A percentile compares a stretch with the other conserved stretches of the same genome.
Evolutionary conservation across 2,888 invertebrate species (phyloP).

Genomic region (Pharmacophagus antenor): DNA sequence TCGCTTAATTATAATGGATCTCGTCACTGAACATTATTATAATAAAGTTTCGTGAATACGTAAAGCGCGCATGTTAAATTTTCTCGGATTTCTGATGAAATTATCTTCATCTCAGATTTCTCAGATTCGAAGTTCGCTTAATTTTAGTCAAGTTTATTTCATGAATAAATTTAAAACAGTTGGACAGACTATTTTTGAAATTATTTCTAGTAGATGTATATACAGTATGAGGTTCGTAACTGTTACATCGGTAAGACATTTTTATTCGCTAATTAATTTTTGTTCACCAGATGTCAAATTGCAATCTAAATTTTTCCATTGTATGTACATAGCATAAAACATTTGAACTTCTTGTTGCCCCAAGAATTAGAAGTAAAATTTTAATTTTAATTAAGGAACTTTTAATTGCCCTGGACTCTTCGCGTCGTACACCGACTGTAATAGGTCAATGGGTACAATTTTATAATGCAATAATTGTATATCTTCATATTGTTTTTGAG

Average conservation of each 20-base stretch:
- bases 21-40: slow-evolving; percentile 15
- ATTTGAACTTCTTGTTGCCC: not conserved
- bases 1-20: slow-evolving; percentile 17
- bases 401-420: too few relatives aligned
- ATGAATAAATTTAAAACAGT: not conserved
- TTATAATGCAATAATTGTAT: too few relatives aligned
- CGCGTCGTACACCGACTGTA: too few relatives aligned
- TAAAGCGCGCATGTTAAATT: slow-evolving; percentile 20
- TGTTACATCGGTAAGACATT: too few relatives aligned
- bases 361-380: not conserved
- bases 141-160: not conserved
- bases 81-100: slow-evolving; percentile 10
- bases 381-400: too few relatives aligned
- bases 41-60: slow-evolving; percentile 25
- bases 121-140: not conserved
- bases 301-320: too few relatives aligned
- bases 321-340: not conserved
- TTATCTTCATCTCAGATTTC: slow-evolving; percentile 10
- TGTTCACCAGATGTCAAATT: too few relatives aligned
- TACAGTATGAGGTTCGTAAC: not conserved
- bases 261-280: too few relatives aligned
- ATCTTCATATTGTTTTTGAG: too few relatives aligned
- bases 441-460: too few relatives aligned
- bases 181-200: not conserved
- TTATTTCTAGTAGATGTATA: not conserved